Percentiles rank a stretch among this genome's conserved stretches.
Conservation (phyloP, 2,797 vertebrate species). For the Phoebastria nigripes region DNA sequence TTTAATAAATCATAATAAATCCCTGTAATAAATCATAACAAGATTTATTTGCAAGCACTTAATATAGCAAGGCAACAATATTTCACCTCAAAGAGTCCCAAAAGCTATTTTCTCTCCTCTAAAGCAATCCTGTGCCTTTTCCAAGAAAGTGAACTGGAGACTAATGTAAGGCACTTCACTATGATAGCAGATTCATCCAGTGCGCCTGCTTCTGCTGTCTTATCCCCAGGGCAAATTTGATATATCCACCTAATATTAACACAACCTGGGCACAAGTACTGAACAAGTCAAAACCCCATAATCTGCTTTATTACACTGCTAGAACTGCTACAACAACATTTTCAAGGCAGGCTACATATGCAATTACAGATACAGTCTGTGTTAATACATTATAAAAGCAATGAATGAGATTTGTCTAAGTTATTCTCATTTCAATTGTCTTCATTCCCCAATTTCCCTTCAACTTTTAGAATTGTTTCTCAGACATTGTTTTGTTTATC, state of each 20-base stretch:
- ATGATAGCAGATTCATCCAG: neutral
- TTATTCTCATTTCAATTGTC: neutral
- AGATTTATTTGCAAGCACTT: neutral
- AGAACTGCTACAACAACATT: neutral
- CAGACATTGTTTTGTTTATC: neutral
- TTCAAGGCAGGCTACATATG: neutral
- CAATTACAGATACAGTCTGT: neutral
- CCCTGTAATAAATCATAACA: neutral
- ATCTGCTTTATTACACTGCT: neutral
- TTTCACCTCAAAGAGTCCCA: neutral
- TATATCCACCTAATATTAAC: neutral
- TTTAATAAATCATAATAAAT: neutral
- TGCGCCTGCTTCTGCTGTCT: neutral
- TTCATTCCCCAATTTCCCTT: neutral
- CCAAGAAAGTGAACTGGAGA: neutral
- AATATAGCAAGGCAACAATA: neutral
- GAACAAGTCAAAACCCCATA: neutral
- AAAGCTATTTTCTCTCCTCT: neutral
- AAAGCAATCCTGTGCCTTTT: neutral
- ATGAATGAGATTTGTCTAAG: neutral
- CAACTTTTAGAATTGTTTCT: neutral
- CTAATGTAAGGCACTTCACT: neutral
- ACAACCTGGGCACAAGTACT: neutral
- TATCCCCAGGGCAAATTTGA: neutral
- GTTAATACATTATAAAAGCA: neutral